Evolutionary conservation across 2,888 invertebrate genomes (phyloP), one percentile per base, ranked within the genome.

Genomic region (Cordilura impudica): DNA sequence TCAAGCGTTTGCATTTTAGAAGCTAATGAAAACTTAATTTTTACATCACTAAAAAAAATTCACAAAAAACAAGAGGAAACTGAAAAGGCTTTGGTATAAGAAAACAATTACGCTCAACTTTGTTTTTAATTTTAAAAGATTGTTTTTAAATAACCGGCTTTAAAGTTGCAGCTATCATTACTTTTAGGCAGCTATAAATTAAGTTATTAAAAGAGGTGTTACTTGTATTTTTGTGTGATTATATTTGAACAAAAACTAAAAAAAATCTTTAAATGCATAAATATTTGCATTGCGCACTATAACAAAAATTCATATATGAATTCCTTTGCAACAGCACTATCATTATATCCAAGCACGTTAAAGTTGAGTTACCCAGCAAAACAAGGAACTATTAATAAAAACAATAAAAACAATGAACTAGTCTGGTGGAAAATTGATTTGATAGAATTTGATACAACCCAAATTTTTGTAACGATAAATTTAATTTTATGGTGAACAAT

Each of bases 141-240:
- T 39, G n/a, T 39, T 39, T 39, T 39, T 39, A 39, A 39, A 39
- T 39, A 39, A 39, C 35, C 35, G 23, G 5, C 12, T 61, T 39
- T 29, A 39, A n/a, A 69, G 16, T 18, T 39, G 6, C 61, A 54
- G 29, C 19, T 69, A 69, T 75, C 21, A 56, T 69, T 75, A 63
- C 49, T 39, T 67, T 49, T 16, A 66, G 23, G 14, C 53, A 58
- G 43, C 39, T 74, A 54, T 78, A 76, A 80, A 82, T 81, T 76
- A 74, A 82, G 82, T 78, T 69, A 82, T 81, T 82, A 81, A 81
- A 78, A 54, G 45, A 71, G 81, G 71, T 73, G 73, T 73, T 73
- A 51, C 61, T 49, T 49, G 45, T 31, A 54, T 74, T 56, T 43
- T 12, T 3, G 31, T 4, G n/a, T 49, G 18, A 45, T 23, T 16